These are phyloP conservation scores for Odiellus spinosus DNA, from an alignment of 2,888 invertebrate genomes.

Conservation along the genomic window DNA sequence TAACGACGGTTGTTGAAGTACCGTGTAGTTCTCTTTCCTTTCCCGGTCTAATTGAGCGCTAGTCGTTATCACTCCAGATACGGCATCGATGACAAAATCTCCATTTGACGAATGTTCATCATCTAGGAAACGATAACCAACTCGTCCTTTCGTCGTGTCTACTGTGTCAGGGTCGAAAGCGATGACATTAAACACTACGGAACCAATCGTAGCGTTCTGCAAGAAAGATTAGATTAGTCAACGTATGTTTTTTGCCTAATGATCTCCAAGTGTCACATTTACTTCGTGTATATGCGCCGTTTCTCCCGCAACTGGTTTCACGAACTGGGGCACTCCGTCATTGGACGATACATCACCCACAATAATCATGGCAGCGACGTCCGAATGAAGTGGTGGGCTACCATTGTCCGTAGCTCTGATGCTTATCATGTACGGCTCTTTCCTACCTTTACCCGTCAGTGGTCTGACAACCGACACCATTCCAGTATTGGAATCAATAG, in stretches of 20 bases:
- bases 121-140: slow-evolving; percentile 52
- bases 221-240: slow-evolving; percentile 18
- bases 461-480: slow-evolving; percentile 46
- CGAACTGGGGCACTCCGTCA: slow-evolving; percentile 59
- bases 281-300: slow-evolving; percentile 53
- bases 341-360: slow-evolving; percentile 59
- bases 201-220: slow-evolving; percentile 53
- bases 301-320: slow-evolving; percentile 51
- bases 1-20: too few relatives aligned
- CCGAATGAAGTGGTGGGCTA: slow-evolving; percentile 38
- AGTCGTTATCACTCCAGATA: slow-evolving; percentile 55
- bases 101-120: slow-evolving; percentile 38
- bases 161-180: slow-evolving; percentile 64
- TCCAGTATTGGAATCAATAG: slow-evolving; percentile 47
- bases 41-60: slow-evolving; percentile 54
- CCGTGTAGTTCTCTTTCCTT: slow-evolving; percentile 50
- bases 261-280: too few relatives aligned
- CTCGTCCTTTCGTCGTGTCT: slow-evolving; percentile 52
- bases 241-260: too few relatives aligned
- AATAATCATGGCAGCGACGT: slow-evolving; percentile 26
- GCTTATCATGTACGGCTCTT: slow-evolving; percentile 50
- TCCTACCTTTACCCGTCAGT: slow-evolving; percentile 57
- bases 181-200: slow-evolving; percentile 55
- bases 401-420: slow-evolving; percentile 53
- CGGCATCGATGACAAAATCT: slow-evolving; percentile 46